Conservation (phyloP, 2,888 invertebrate genomes). For the Lutraria lutraria region DNA sequence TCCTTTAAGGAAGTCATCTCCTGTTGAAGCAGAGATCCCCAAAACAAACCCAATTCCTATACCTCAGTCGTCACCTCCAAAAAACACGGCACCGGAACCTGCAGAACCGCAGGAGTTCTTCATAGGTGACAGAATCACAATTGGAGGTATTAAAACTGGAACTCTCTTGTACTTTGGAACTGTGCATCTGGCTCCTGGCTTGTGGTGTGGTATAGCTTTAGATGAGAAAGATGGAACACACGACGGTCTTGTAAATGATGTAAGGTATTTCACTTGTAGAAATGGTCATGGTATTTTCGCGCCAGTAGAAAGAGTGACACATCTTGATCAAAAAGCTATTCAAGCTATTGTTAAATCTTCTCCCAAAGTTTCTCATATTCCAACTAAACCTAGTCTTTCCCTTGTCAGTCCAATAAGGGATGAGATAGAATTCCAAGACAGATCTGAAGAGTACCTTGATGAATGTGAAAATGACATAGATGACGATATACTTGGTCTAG, state of each 20-base stretch:
- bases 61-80: constrained; percentile 41
- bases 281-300: constrained; percentile 90
- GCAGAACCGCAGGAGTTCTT: constrained; percentile 70
- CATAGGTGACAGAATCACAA: constrained; percentile 87
- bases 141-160: constrained; percentile 88
- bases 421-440: constrained; percentile 53
- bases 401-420: constrained; percentile 47
- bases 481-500: constrained; percentile 59
- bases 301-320: constrained; percentile 89
- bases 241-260: constrained; percentile 90
- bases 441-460: constrained; percentile 62
- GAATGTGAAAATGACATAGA: constrained; percentile 62
- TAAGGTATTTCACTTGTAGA: constrained; percentile 90
- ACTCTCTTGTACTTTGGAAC: constrained; percentile 89
- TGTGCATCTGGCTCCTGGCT: constrained; percentile 88
- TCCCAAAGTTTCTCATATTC: constrained; percentile 62
- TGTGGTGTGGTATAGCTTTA: constrained; percentile 91
- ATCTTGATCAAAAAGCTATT: constrained; percentile 62
- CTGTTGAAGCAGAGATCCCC: constrained; percentile 52
- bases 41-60: constrained; percentile 64
- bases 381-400: constrained; percentile 60
- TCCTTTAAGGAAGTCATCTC: constrained; percentile 12
- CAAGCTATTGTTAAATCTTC: constrained; percentile 48
- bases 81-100: constrained; percentile 33
- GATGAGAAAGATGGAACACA: constrained; percentile 89